Evolutionary conservation across 37 sponge, comb jelly and placozoan genomes (phyloP).

Genomic region (Lycopodina hypogea): DNA sequence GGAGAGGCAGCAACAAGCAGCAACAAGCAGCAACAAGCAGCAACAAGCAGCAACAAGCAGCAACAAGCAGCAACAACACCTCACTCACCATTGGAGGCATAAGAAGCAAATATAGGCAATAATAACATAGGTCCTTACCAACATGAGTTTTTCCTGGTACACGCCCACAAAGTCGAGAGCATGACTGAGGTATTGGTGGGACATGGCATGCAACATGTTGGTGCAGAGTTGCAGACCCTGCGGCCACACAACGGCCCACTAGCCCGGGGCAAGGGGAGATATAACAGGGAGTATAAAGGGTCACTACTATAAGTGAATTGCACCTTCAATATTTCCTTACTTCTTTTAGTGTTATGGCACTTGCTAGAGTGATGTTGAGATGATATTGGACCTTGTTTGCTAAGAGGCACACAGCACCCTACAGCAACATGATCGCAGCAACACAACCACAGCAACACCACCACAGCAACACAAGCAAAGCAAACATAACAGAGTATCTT

Average conservation of each 20-base stretch:
- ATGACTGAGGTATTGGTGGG: conserved; percentile 29
- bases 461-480: background rate
- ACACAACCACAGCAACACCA: too few relatives aligned
- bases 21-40: too few relatives aligned
- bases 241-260: conserved; percentile 52
- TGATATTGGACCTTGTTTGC: conserved; percentile 34
- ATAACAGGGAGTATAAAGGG: background rate
- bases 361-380: conserved; percentile 41
- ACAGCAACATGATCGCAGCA: background rate
- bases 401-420: conserved; percentile 43
- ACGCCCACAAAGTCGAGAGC: conserved; percentile 62
- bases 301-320: too few relatives aligned
- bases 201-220: conserved; percentile 28
- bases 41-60: background rate
- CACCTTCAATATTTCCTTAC: background rate
- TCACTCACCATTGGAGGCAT: too few relatives aligned
- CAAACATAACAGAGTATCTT: too few relatives aligned
- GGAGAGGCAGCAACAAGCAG: background rate
- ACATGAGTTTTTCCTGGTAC: conserved; percentile 23
- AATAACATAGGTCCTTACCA: conserved; percentile 20
- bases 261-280: background rate
- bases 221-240: conserved; percentile 35
- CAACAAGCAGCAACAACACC: too few relatives aligned
- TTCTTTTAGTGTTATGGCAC: conserved; percentile 2
- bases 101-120: too few relatives aligned